Conservation (phyloP, 2,113 vertebrate genomes). For the Protobothrops flavoviridis region DNA sequence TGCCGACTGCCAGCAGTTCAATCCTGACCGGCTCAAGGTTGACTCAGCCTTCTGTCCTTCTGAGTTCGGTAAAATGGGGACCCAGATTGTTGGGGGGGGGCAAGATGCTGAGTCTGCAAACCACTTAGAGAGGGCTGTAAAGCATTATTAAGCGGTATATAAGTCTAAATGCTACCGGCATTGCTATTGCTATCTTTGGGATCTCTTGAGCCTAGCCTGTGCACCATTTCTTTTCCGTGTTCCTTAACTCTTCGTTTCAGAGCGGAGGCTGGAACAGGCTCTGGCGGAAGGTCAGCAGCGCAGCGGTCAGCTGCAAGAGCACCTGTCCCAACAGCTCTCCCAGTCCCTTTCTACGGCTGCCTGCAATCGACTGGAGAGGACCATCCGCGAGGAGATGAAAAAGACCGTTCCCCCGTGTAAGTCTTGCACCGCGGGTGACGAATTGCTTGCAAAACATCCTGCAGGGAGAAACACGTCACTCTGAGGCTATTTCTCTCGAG, state of each 20-base stretch:
- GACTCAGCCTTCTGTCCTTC: too few relatives aligned
- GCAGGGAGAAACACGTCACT: not conserved
- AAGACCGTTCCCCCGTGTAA: slow-evolving; percentile 92
- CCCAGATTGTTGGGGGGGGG: too few relatives aligned
- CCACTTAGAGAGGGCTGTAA: not conserved
- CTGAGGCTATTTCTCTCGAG: not conserved
- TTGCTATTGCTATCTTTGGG: not conserved
- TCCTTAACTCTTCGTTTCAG: slow-evolving; percentile 77
- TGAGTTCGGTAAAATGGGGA: too few relatives aligned
- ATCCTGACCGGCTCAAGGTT: too few relatives aligned
- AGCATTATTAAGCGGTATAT: not conserved
- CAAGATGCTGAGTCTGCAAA: not conserved
- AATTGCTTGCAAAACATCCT: not conserved
- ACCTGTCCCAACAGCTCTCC: slow-evolving; percentile 87
- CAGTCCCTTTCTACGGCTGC: slow-evolving; percentile 82
- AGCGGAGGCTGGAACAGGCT: slow-evolving; percentile 82
- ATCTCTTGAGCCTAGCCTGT: not conserved
- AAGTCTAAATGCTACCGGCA: not conserved
- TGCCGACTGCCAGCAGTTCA: too few relatives aligned
- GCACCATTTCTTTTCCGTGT: not conserved
- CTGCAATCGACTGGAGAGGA: slow-evolving; percentile 86
- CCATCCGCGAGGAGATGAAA: slow-evolving; percentile 93
- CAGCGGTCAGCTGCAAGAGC: slow-evolving; percentile 88
- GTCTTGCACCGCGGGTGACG: slow-evolving; percentile 35
- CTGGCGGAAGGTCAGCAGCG: slow-evolving; percentile 83